phyloP scores from a whole-genome alignment of 30 jellyfish, hydroid and myxozoan genomes.

The Turritopsis rubra region DNA sequence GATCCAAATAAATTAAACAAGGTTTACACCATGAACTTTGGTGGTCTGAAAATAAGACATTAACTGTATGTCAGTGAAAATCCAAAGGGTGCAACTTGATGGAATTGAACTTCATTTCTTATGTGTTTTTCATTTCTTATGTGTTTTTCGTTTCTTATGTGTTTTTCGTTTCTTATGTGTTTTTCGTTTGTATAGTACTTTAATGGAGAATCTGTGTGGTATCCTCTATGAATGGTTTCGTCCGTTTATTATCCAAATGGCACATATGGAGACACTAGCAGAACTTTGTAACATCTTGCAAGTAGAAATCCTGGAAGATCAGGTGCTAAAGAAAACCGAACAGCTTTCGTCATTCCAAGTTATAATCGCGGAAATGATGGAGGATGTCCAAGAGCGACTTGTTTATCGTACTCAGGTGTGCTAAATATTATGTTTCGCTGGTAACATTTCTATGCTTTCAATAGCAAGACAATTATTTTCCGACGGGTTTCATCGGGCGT shows the following conservation, averaged over 20 bases:
- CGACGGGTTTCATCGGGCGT: too few relatives aligned
- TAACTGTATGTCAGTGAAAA: too few relatives aligned
- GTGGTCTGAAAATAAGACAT: too few relatives aligned
- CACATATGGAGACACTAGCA: slow-evolving; percentile 96
- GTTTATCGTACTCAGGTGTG: slow-evolving; percentile 86
- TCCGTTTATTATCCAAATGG: slow-evolving; percentile 79
- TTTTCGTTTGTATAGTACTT: slow-evolving; percentile 43
- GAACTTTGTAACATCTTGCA: slow-evolving; percentile 81
- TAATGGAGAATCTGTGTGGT: slow-evolving; percentile 78
- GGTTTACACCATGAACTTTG: too few relatives aligned
- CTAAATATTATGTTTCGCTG: background rate
- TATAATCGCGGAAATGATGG: slow-evolving; percentile 67
- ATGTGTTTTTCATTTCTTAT: too few relatives aligned
- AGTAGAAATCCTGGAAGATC: slow-evolving; percentile 98
- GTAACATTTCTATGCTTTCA: background rate
- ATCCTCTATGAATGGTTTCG: slow-evolving; percentile 82
- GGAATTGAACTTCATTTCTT: too few relatives aligned
- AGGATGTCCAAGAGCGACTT: slow-evolving; percentile 94
- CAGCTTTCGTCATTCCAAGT: slow-evolving; percentile 81
- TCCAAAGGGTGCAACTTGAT: too few relatives aligned
- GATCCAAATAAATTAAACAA: too few relatives aligned
- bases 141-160: too few relatives aligned
- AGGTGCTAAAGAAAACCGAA: slow-evolving; percentile 70
- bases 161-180: too few relatives aligned
- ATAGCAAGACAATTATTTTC: too few relatives aligned